phyloP scores from a whole-genome alignment of 2,797 vertebrate species.

The Sternotherus odoratus region DNA sequence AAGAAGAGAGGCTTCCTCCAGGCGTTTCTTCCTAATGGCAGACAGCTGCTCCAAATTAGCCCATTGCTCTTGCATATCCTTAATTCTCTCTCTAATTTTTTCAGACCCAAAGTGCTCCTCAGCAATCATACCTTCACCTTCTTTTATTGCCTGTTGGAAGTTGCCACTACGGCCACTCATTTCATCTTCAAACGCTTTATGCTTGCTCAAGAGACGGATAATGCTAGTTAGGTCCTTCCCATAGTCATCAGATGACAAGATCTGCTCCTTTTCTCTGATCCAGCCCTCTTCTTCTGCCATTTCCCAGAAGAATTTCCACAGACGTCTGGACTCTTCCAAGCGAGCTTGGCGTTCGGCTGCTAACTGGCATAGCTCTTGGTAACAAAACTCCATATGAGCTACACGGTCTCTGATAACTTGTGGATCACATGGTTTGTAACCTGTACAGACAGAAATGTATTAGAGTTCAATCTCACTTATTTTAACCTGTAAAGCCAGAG shows the following conservation, averaged over 20 bases:
- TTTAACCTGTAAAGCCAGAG: neutral
- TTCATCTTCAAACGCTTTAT: conserved; percentile 96
- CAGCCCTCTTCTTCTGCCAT: conserved; percentile 99
- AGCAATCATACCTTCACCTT: conserved; percentile 93
- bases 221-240: conserved; percentile 97
- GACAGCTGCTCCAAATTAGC: conserved; percentile 92
- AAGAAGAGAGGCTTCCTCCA: conserved; percentile 92
- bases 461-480: neutral
- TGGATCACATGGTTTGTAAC: conserved; percentile 96
- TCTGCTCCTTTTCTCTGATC: conserved; percentile 98
- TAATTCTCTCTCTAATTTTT: conserved; percentile 92
- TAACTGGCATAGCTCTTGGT: conserved; percentile 95
- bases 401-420: conserved; percentile 96
- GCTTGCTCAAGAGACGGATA: conserved; percentile 92
- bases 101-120: conserved; percentile 95
- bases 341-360: conserved; percentile 91
- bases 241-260: conserved; percentile 93
- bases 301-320: conserved; percentile 99
- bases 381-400: conserved; percentile 98
- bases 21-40: conserved; percentile 90
- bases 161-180: conserved; percentile 93
- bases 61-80: conserved; percentile 94
- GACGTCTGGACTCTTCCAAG: conserved; percentile 94
- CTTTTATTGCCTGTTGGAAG: conserved; percentile 92
- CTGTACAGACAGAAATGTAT: conserved; percentile 73